phyloP scores from a whole-genome alignment of 1,140 invertebrate genomes.

The Marisa cornuarietis region DNA sequence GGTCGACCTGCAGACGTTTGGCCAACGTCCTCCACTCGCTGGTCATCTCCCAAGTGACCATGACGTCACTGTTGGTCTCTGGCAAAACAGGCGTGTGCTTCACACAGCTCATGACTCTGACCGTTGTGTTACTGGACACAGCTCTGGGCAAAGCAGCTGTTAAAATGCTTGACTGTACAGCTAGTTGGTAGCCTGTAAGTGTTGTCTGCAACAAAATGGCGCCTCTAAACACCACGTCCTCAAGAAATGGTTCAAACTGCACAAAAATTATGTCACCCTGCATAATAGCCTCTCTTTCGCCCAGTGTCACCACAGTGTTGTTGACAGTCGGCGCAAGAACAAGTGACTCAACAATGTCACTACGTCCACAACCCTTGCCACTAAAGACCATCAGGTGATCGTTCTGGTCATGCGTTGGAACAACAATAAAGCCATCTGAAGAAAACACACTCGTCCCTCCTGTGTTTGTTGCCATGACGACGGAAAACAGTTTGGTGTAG shows the following conservation, averaged over 20 bases:
- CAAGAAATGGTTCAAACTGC: neutral
- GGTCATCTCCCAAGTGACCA: neutral
- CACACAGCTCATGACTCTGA: neutral
- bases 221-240: neutral
- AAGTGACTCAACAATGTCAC: neutral
- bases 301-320: neutral
- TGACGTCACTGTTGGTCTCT: neutral
- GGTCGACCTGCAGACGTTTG: neutral
- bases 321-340: neutral
- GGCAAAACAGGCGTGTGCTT: neutral
- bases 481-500: conserved; percentile 2
- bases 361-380: neutral
- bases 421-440: conserved; percentile 7
- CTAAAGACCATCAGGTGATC: neutral
- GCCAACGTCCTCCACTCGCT: neutral
- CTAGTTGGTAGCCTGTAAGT: conserved; percentile 18
- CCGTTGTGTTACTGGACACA: neutral
- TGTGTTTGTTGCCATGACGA: neutral
- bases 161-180: conserved; percentile 9
- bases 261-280: neutral
- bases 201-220: conserved; percentile 6
- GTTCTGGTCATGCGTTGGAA: neutral
- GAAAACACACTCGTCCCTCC: neutral
- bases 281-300: neutral
- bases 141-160: neutral